A percentile compares a stretch with the other conserved stretches of the same genome.
These are phyloP conservation scores for Herpailurus yagouaroundi DNA, from an alignment of 2,113 vertebrate species.

Conservation along the genomic window DNA sequence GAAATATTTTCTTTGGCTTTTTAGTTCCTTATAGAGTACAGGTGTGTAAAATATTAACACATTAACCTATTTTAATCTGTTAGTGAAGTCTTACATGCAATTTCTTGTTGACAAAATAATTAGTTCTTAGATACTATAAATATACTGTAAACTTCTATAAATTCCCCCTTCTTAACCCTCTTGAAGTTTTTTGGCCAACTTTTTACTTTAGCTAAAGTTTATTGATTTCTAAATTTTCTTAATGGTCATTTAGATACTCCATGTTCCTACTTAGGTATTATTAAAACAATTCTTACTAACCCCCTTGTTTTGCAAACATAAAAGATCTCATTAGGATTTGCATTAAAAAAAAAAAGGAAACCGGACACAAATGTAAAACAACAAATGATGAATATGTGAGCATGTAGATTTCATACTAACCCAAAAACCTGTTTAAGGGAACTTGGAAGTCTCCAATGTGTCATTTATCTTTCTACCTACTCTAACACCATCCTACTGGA, in stretches of 20 bases:
- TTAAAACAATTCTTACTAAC: background rate
- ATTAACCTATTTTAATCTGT: background rate
- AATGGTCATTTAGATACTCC: background rate
- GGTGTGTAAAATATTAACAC: background rate
- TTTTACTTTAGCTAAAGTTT: background rate
- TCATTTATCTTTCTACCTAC: background rate
- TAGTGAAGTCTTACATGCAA: background rate
- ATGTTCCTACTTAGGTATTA: background rate
- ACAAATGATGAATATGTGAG: background rate
- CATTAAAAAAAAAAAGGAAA: background rate
- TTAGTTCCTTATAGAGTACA: background rate
- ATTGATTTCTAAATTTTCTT: constrained; percentile 25
- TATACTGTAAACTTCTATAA: background rate
- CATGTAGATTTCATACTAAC: background rate
- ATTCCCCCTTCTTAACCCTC: background rate
- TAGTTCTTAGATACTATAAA: background rate
- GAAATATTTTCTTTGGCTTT: constrained; percentile 17
- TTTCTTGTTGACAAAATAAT: background rate
- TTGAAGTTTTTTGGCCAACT: background rate
- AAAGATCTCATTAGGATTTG: background rate
- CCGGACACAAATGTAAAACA: background rate
- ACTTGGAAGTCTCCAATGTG: background rate
- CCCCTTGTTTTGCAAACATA: background rate
- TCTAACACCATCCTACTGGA: background rate
- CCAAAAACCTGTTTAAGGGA: background rate